phyloP scores from a whole-genome alignment of 2,888 invertebrate species.

The Calliopum simillimum region DNA sequence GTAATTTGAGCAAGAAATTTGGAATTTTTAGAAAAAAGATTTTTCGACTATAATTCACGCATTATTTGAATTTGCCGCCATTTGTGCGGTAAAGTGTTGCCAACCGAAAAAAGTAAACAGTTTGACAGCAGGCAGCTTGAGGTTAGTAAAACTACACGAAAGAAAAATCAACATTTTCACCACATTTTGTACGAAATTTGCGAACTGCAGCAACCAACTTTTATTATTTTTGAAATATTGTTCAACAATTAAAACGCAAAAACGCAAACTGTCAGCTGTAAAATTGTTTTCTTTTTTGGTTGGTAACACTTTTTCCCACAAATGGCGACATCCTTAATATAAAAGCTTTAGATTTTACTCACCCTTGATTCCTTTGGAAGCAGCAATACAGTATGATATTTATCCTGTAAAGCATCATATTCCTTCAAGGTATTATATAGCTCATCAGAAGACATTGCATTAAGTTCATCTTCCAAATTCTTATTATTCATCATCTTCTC shows the following conservation, averaged over 20 bases:
- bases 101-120: no score
- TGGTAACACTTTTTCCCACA: not conserved
- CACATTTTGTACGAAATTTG: no score
- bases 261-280: no score
- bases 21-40: not conserved
- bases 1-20: not conserved
- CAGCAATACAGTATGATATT: conserved; percentile 77
- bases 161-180: no score
- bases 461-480: conserved; percentile 59
- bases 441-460: conserved; percentile 63
- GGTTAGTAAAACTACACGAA: no score
- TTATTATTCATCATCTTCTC: conserved; percentile 53
- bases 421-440: conserved; percentile 74
- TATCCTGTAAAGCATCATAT: conserved; percentile 76
- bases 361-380: conserved; percentile 76
- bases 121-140: no score
- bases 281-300: no score
- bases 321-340: not conserved
- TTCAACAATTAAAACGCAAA: no score
- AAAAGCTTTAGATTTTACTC: conserved; percentile 45
- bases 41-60: not conserved
- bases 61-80: no score
- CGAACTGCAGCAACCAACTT: no score
- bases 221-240: no score
- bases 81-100: no score